Percentiles rank a stretch among this genome's conserved stretches.
phyloP scores from a whole-genome alignment of 1,140 invertebrate species.

The Theocolax elegans region DNA sequence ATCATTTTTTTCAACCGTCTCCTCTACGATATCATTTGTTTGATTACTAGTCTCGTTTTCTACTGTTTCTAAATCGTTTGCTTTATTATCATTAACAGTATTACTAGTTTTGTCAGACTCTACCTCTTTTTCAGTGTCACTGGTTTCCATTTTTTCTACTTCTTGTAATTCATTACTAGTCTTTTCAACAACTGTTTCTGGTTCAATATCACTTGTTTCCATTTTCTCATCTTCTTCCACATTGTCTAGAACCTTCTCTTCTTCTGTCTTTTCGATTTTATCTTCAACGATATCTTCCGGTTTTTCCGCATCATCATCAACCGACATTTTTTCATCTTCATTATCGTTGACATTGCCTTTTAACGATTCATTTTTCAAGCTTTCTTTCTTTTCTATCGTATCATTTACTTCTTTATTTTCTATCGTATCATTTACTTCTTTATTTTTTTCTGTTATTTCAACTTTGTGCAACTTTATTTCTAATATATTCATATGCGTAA shows the following conservation, averaged over 20 bases:
- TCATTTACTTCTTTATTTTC: neutral
- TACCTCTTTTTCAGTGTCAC: neutral
- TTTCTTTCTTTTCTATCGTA: slow-evolving; percentile 1
- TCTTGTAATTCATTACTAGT: too few species aligned
- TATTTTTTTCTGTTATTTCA: slow-evolving; percentile 14
- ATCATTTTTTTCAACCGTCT: neutral
- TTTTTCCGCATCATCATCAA: slow-evolving; percentile 12
- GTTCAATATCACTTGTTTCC: neutral
- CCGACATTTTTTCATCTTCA: slow-evolving; percentile 3
- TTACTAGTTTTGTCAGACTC: neutral
- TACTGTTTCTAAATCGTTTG: neutral
- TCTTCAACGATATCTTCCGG: neutral
- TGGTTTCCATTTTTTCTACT: too few species aligned
- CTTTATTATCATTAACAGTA: neutral
- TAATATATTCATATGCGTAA: slow-evolving; percentile 57
- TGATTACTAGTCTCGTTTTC: neutral
- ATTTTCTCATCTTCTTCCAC: neutral
- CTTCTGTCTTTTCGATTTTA: neutral
- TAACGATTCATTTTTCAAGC: too few species aligned
- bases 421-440: slow-evolving; percentile 5
- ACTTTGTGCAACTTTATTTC: slow-evolving; percentile 52
- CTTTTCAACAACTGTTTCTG: neutral
- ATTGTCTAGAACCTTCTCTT: neutral
- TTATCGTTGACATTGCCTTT: neutral
- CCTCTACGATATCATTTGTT: neutral